Evolutionary conservation across 2,888 invertebrate genomes (phyloP), one percentile per base, ranked within the genome.

Genomic region (Epinotia nisella): DNA sequence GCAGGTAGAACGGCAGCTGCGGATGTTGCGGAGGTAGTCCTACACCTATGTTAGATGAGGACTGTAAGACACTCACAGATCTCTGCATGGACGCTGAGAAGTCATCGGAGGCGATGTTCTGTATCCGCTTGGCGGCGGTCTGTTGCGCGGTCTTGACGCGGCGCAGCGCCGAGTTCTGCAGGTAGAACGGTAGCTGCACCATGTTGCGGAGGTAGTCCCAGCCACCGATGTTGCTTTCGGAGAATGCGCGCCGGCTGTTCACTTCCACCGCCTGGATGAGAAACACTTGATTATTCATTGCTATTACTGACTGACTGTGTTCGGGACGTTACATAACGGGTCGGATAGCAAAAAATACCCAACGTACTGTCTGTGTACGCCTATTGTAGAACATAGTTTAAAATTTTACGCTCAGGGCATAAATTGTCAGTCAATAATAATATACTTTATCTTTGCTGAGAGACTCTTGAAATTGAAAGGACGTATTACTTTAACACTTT

Each of bases 141-240:
- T 97, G 96, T 88, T 98, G 98, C 0, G 98, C 98, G 7, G 96
- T 94, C 87, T 98, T 97, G 2, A 98, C 97, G 80, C 98, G 96
- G 0, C 98, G 95, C 75, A 99, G 90, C 11, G 98, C 99, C 0
- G 99, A 98, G 92, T 99, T 99, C 94, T 99, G 99, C 73, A 99
- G 94, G 89, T 98, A 99, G 92, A 99, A 99, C 0, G 99, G 99
- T 82, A 99, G 94, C 87, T 99, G 99, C 29, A 99, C 98, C 94
- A 99, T 96, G 88, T 99, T 99, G 76, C 98, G 95, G 64, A 99
- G 93, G 86, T 98, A 99, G 90, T 97, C 97, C 94, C 98, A 98
- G 0, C 99, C 99, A 74, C 98, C 98, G 79, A 99, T 98, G 87
- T 97, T 97, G 76, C 97, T 98, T 88, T 99, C 99, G 45, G 96